Evolutionary conservation across 1,140 invertebrate genomes (phyloP).

Genomic region (Mercenaria mercenaria): DNA sequence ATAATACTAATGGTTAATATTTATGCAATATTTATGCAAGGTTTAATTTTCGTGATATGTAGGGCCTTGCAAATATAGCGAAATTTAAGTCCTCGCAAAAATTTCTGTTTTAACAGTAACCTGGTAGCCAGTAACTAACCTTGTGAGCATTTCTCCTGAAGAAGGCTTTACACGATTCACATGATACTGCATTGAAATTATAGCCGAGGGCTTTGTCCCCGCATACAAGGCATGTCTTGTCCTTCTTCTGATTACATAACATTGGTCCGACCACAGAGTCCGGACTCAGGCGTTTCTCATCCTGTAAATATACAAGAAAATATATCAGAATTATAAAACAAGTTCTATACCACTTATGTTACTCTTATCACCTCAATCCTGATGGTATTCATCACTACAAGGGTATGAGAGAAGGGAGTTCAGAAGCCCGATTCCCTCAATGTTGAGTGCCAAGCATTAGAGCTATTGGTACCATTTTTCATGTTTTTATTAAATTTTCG

Average conservation of each 20-base stretch:
- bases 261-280: constrained; percentile 46
- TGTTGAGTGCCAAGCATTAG: no score
- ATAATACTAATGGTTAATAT: no score
- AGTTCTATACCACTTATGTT: background rate
- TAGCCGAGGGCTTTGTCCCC: constrained; percentile 96
- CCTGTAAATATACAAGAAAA: constrained; percentile 30
- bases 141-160: constrained; percentile 95
- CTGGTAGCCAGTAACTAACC: constrained; percentile 49
- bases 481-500: no score
- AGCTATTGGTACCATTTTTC: no score
- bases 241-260: constrained; percentile 78
- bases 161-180: constrained; percentile 99
- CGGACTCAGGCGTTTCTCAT: constrained; percentile 49
- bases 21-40: no score
- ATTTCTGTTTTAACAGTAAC: no score
- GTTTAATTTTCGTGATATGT: no score
- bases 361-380: background rate
- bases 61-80: no score
- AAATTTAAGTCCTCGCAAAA: no score
- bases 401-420: no score
- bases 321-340: background rate
- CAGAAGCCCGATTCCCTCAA: no score
- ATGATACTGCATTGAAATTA: constrained; percentile 98
- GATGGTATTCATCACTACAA: background rate
- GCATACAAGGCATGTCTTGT: constrained; percentile 90